Percentiles rank a stretch among this genome's conserved stretches.
phyloP scores from a whole-genome alignment of 2,797 vertebrate species.

The Diplodus puntazzo region DNA sequence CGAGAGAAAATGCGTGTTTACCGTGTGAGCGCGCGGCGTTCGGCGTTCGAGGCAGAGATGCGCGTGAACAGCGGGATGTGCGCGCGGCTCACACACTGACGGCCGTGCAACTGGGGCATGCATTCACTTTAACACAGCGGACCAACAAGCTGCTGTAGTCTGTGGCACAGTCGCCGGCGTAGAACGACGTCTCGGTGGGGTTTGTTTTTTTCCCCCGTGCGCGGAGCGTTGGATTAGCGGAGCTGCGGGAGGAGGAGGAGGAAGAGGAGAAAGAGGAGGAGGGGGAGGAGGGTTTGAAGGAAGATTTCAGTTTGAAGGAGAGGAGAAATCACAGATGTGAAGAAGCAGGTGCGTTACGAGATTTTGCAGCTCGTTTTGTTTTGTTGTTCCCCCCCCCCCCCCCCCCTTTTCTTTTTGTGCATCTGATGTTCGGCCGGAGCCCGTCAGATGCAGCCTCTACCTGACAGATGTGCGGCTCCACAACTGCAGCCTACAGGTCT shows the following conservation, averaged over 20 bases:
- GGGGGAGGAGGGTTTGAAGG: not conserved
- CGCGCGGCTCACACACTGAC: slow-evolving; percentile 34
- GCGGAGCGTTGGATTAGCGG: slow-evolving; percentile 6
- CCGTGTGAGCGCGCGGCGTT: slow-evolving; percentile 16
- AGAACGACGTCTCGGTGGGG: slow-evolving; percentile 46
- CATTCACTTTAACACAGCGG: slow-evolving; percentile 58
- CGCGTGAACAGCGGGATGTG: slow-evolving; percentile 27
- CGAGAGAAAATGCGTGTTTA: slow-evolving; percentile 24
- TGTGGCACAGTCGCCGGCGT: slow-evolving; percentile 22
- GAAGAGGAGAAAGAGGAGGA: no score
- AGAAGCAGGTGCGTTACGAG: slow-evolving; percentile 43
- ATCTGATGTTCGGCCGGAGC: slow-evolving; percentile 51
- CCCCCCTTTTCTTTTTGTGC: slow-evolving; percentile 4
- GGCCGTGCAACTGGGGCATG: slow-evolving; percentile 65
- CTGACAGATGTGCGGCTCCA: slow-evolving; percentile 72
- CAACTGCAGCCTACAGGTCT: slow-evolving; percentile 80
- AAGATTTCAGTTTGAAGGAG: not conserved
- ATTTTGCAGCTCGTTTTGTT: slow-evolving; percentile 30
- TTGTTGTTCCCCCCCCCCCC: slow-evolving; percentile 5
- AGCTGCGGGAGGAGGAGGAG: slow-evolving; percentile 29
- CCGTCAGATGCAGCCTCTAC: slow-evolving; percentile 66
- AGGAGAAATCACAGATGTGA: slow-evolving; percentile 13
- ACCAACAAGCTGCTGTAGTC: slow-evolving; percentile 72
- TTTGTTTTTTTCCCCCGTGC: no score
- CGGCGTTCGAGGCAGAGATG: slow-evolving; percentile 5